phyloP scores from a whole-genome alignment of 2,888 invertebrate species.

The Acronicta leporina region DNA sequence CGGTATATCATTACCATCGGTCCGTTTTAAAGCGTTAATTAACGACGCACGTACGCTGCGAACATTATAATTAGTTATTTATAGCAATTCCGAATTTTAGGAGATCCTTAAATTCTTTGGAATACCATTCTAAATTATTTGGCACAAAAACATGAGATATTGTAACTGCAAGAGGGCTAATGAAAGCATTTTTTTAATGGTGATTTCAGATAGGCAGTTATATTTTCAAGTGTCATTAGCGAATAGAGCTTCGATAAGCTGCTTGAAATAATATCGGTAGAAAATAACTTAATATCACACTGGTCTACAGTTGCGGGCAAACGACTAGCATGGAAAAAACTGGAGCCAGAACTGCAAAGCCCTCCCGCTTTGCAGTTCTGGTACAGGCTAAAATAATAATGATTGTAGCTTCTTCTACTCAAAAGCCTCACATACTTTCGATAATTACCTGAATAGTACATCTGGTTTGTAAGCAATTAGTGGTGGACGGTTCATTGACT shows the following conservation, averaged over 20 bases:
- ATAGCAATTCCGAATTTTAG: constrained; percentile 13
- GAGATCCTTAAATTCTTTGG: constrained; percentile 3
- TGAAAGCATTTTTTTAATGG: not conserved
- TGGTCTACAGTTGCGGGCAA: too few relatives aligned
- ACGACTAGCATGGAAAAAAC: too few relatives aligned
- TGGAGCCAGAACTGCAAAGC: too few relatives aligned
- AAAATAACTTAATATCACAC: too few relatives aligned
- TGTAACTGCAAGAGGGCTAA: not conserved
- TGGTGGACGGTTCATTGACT: constrained; percentile 99
- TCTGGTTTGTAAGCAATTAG: constrained; percentile 98
- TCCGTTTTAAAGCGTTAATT: constrained; percentile 33
- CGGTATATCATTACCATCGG: constrained; percentile 32
- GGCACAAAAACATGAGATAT: not conserved
- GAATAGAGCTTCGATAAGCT: too few relatives aligned
- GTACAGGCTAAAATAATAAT: too few relatives aligned
- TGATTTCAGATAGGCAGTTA: too few relatives aligned
- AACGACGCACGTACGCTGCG: constrained; percentile 32
- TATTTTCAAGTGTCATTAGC: too few relatives aligned
- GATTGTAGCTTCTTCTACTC: too few relatives aligned
- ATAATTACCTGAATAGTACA: constrained; percentile 89
- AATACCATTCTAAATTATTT: not conserved
- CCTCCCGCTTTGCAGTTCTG: too few relatives aligned
- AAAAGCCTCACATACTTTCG: not conserved
- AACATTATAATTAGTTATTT: constrained; percentile 29
- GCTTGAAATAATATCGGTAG: too few relatives aligned